These are phyloP conservation scores for Cryptoprocta ferox DNA, from an alignment of 2,797 vertebrate genomes.

Conservation along the genomic window DNA sequence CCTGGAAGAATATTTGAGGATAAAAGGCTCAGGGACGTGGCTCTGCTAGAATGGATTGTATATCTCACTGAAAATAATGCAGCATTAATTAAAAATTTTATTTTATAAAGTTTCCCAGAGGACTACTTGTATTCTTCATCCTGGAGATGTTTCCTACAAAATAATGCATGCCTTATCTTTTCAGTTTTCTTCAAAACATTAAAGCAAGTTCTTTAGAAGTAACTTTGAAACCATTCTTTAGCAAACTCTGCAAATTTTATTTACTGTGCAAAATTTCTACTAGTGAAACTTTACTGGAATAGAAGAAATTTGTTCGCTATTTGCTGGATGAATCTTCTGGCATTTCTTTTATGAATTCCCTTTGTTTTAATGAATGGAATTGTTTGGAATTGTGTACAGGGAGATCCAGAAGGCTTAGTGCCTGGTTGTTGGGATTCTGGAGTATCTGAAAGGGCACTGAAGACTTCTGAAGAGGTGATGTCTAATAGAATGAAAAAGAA, in stretches of 20 bases:
- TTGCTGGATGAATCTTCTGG: background rate
- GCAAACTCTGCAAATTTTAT: constrained; percentile 25
- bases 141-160: constrained; percentile 27
- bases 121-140: background rate
- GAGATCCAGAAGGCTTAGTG: background rate
- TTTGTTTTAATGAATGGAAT: background rate
- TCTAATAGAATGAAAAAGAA: background rate
- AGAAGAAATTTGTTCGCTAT: background rate
- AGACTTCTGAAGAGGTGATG: background rate
- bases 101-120: constrained; percentile 7
- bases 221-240: background rate
- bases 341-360: background rate
- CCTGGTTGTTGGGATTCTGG: background rate
- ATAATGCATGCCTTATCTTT: background rate
- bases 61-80: constrained; percentile 21
- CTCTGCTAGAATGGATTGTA: background rate
- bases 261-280: constrained; percentile 38
- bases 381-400: background rate
- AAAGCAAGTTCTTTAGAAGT: constrained; percentile 19
- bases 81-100: background rate
- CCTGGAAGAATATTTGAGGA: background rate
- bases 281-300: background rate
- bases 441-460: background rate
- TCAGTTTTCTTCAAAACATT: background rate
- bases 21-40: background rate